Evolutionary conservation across 64 coral and sea anemone species (phyloP).

Genomic region (Platygyra sinensis): DNA sequence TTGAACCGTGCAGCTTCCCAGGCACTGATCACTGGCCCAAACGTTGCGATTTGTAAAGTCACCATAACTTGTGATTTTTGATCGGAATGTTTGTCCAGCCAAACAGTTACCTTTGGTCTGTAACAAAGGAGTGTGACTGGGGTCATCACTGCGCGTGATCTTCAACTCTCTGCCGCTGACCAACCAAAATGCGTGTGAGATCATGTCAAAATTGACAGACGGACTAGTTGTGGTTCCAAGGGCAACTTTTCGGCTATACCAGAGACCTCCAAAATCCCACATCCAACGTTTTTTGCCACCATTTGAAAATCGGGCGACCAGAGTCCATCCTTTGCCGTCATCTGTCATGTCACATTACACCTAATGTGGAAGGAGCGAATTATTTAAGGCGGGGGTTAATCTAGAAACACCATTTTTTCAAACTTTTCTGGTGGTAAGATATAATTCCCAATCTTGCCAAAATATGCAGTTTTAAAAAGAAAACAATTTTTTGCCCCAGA

Average conservation of each 20-base stretch:
- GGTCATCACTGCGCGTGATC: slow-evolving; percentile 56
- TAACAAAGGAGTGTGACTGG: slow-evolving; percentile 6
- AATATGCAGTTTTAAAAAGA: too few relatives aligned
- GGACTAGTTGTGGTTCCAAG: not conserved
- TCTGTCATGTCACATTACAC: not conserved
- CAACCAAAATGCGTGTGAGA: not conserved
- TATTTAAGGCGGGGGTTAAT: too few relatives aligned
- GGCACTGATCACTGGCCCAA: not conserved
- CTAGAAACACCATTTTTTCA: too few relatives aligned
- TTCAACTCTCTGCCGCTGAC: slow-evolving; percentile 52
- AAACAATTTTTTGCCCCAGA: too few relatives aligned
- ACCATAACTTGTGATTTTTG: not conserved
- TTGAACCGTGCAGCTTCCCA: not conserved
- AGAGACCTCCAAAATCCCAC: not conserved
- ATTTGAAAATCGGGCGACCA: not conserved
- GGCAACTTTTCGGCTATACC: not conserved
- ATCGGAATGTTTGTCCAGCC: not conserved
- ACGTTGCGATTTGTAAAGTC: not conserved
- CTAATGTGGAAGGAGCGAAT: not conserved
- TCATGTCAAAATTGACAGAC: not conserved
- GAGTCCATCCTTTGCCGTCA: not conserved
- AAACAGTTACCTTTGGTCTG: slow-evolving; percentile 13
- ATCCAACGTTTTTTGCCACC: not conserved
- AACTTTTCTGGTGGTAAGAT: too few relatives aligned
- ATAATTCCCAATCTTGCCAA: too few relatives aligned